phyloP scores from a whole-genome alignment of 2,113 vertebrate genomes.

The Rhadina sibilatrix region DNA sequence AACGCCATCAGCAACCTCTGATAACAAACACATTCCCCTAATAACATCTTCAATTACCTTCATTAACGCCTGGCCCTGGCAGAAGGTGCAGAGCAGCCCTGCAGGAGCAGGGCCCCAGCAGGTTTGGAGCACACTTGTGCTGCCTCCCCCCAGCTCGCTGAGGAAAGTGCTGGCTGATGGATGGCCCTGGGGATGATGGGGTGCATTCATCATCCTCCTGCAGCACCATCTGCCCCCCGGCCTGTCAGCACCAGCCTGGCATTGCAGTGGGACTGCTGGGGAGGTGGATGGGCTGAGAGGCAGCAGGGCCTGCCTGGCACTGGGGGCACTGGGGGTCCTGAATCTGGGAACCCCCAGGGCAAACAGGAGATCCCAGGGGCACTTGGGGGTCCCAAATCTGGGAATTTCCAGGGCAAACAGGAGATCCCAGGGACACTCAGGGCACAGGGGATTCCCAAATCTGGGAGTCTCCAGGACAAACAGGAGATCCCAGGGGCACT shows the following conservation, averaged over 20 bases:
- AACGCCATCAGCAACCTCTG: slow-evolving; percentile 72
- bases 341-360: not conserved
- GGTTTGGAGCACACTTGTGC: not conserved
- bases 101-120: not conserved
- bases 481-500: not conserved
- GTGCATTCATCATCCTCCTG: not conserved
- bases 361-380: not conserved
- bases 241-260: not conserved
- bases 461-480: no score
- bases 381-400: not conserved
- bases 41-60: slow-evolving; percentile 80
- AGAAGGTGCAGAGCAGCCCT: slow-evolving; percentile 29
- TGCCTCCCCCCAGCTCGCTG: not conserved
- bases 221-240: not conserved
- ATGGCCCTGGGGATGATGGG: not conserved
- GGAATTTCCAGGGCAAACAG: not conserved
- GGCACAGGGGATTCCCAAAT: not conserved
- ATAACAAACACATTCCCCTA: slow-evolving; percentile 83
- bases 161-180: not conserved
- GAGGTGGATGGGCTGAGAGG: not conserved
- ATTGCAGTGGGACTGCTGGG: not conserved
- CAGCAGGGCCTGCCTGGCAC: not conserved
- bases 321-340: not conserved
- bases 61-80: slow-evolving; percentile 73
- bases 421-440: not conserved